Percentiles rank a stretch among this genome's conserved stretches.
phyloP scores from a whole-genome alignment of 2,797 vertebrate genomes.

The Crocodylus rhombifer region DNA sequence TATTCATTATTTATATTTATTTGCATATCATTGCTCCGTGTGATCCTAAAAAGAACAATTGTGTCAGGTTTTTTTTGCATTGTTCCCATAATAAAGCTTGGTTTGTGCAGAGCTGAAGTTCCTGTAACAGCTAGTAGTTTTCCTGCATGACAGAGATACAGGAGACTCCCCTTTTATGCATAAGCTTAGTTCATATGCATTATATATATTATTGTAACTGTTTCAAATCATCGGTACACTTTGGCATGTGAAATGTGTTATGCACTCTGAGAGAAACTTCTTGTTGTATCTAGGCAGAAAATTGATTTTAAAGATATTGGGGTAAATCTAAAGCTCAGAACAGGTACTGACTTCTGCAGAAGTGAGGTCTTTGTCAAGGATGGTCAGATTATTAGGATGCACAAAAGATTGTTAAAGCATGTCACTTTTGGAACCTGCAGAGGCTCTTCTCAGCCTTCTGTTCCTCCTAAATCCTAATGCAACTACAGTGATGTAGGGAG shows the following conservation, averaged over 20 bases:
- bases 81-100: neutral
- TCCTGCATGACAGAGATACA: neutral
- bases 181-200: neutral
- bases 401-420: rapidly evolving
- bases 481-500: no score
- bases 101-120: conserved; percentile 2
- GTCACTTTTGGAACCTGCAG: neutral
- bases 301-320: neutral
- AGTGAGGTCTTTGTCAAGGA: rapidly evolving
- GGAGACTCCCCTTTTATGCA: neutral
- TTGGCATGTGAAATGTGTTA: neutral
- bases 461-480: no score
- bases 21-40: conserved; percentile 23
- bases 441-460: neutral
- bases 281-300: neutral
- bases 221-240: neutral
- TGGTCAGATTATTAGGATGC: neutral
- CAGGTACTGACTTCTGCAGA: rapidly evolving
- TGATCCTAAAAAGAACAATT: conserved; percentile 37
- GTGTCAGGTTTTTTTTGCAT: neutral
- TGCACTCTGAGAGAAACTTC: neutral
- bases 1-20: neutral
- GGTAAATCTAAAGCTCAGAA: neutral
- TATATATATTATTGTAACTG: neutral
- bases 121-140: neutral